phyloP scores from a whole-genome alignment of 2,113 vertebrate species.

The Hippoglossus stenolepis region DNA sequence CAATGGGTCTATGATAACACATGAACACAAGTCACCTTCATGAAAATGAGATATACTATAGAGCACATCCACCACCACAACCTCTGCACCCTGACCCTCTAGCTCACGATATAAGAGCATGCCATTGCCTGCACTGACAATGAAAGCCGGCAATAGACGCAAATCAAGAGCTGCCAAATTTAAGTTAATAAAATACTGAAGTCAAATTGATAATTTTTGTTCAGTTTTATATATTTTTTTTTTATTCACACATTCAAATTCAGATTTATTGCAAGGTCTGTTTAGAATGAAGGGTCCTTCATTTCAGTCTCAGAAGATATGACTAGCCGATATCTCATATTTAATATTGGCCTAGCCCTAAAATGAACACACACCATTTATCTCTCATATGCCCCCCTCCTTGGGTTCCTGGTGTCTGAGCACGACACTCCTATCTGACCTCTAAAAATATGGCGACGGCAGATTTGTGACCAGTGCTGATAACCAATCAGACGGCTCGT shows the following conservation, averaged over 20 bases:
- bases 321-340: background rate
- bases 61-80: no score
- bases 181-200: no score
- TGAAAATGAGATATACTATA: no score
- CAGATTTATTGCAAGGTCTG: background rate
- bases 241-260: background rate
- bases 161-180: no score
- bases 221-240: no score
- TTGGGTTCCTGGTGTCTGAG: conserved; percentile 46
- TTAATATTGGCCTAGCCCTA: background rate
- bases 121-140: no score
- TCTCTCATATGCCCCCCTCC: conserved; percentile 20
- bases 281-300: background rate
- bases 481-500: conserved; percentile 74
- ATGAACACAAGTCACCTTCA: no score
- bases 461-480: conserved; percentile 74
- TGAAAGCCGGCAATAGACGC: no score
- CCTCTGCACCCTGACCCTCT: no score
- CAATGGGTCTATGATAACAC: no score
- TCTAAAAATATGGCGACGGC: conserved; percentile 73
- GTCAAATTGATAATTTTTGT: no score
- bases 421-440: conserved; percentile 68
- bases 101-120: no score
- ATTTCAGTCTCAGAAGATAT: background rate
- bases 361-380: conserved; percentile 17